phyloP scores from a whole-genome alignment of 2,797 vertebrate species.

The Coregonus suidteri region DNA sequence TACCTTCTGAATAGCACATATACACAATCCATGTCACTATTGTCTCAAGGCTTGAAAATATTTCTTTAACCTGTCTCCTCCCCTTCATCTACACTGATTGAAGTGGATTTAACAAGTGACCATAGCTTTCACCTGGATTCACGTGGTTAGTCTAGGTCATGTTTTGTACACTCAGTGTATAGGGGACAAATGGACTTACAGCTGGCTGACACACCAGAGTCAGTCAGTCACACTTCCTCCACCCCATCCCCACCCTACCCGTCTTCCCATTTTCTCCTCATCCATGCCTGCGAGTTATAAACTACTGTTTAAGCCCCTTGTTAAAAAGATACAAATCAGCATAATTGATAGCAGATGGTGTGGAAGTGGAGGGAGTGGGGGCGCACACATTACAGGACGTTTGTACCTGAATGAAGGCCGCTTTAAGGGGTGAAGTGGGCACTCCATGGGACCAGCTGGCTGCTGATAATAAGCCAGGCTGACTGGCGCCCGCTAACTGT shows the following conservation, averaged over 20 bases:
- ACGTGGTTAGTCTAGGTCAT: too few species aligned
- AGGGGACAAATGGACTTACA: neutral
- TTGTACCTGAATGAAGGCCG: constrained; percentile 71
- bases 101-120: too few species aligned
- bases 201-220: constrained; percentile 16
- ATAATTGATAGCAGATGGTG: constrained; percentile 74
- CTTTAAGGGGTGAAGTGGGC: constrained; percentile 67
- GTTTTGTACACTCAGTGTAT: too few species aligned
- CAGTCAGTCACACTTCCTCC: neutral
- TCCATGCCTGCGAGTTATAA: constrained; percentile 44
- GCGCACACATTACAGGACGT: constrained; percentile 61
- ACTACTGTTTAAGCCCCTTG: constrained; percentile 51
- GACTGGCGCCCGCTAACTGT: too few species aligned
- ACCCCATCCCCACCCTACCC: neutral
- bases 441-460: constrained; percentile 65
- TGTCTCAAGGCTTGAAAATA: too few species aligned
- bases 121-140: too few species aligned
- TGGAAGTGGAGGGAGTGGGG: constrained; percentile 33
- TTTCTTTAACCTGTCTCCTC: too few species aligned
- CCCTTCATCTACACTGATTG: too few species aligned
- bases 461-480: constrained; percentile 55
- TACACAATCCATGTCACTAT: too few species aligned
- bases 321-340: constrained; percentile 72
- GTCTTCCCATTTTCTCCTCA: constrained; percentile 36
- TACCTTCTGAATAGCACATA: too few species aligned